A percentile compares a stretch with the other conserved stretches of the same genome.
Evolutionary conservation across 2,888 invertebrate genomes (phyloP).

Genomic region (Mythimna impura): DNA sequence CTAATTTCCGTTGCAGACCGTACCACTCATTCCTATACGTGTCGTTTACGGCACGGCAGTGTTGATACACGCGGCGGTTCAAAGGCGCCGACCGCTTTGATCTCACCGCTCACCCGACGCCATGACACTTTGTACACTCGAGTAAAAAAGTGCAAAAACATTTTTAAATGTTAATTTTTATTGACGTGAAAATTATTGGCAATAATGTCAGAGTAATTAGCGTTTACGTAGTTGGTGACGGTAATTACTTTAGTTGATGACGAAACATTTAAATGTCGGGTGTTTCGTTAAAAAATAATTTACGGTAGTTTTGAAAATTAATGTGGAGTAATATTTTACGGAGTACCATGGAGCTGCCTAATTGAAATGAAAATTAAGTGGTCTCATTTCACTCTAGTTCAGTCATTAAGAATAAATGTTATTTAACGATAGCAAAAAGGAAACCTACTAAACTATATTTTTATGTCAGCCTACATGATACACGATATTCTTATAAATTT

Average conservation of each 20-base stretch:
- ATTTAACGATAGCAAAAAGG: slow-evolving; percentile 5
- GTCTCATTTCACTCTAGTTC: slow-evolving; percentile 12
- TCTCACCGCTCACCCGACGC: slow-evolving; percentile 76
- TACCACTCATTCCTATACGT: slow-evolving; percentile 72
- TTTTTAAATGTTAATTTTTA: slow-evolving; percentile 67
- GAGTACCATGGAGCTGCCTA: slow-evolving; percentile 14
- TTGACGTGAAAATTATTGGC: slow-evolving; percentile 66
- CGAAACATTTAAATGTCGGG: slow-evolving; percentile 52
- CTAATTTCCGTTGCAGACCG: slow-evolving; percentile 64
- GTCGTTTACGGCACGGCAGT: slow-evolving; percentile 77
- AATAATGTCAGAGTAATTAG: slow-evolving; percentile 64
- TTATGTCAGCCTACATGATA: too few species aligned
- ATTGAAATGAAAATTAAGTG: slow-evolving; percentile 41
- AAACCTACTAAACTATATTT: background rate
- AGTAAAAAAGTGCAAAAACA: slow-evolving; percentile 68
- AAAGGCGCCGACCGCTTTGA: slow-evolving; percentile 82
- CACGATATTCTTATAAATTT: background rate
- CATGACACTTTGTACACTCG: slow-evolving; percentile 73
- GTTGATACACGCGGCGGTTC: slow-evolving; percentile 76
- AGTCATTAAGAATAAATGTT: slow-evolving; percentile 1
- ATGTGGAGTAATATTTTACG: slow-evolving; percentile 32
- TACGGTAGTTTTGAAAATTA: slow-evolving; percentile 39
- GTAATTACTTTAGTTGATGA: slow-evolving; percentile 54
- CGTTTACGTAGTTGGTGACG: slow-evolving; percentile 41
- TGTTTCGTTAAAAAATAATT: slow-evolving; percentile 46